Base-by-base conservation (phyloP, 2,113 vertebrate genomes). In the Sapayoa aenigma region DNA sequence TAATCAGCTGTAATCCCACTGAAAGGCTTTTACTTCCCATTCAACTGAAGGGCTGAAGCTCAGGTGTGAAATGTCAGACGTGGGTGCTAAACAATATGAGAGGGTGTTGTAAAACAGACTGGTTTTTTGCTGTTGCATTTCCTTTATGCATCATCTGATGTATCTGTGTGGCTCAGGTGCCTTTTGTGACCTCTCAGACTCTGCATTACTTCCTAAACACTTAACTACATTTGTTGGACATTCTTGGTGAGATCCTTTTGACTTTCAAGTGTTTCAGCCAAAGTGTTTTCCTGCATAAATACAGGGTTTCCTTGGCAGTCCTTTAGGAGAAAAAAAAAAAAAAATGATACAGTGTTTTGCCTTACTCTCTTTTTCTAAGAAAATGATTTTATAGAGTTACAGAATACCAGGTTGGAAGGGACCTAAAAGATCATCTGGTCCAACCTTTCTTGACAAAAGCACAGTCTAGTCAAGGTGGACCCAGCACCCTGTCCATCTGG, bases 11-110 rank as follows among this genome's bases (percentile, higher is more conserved):
- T 63, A 39, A 91, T 93, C 39, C 17, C 49, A 10, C 31, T 12
- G 67, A 68, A 65, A 80, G 47, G 46, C 35, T 95, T 84, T 80
- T 81, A 44, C 52, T 65, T 81, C 63, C 37, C 0, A 0, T 84
- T 71, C 62, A 12, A 41, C 41, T 23, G 44, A 22, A 82, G 80
- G 41, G 39, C 60, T 90, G 71, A 39, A 62, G 62, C 62, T 87
- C 85, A 90, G 93, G 93, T 92, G 76, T 92, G 92, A 93, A 90
- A 93, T 86, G 82, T 94, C 93, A 86, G 79, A 86, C 33, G 3
- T 9, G 60, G 46, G 65, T 82, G 92, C 58, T 30, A 92, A 90
- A 65, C 79, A 42, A 12, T 89, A 77, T 46, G 60, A 84, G 59
- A 73, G 42, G 59, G 35, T 55, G 35, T 1, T 84, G 85, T 88